phyloP scores from a whole-genome alignment of 2,888 invertebrate genomes.

The Acanthosepion esculentum region DNA sequence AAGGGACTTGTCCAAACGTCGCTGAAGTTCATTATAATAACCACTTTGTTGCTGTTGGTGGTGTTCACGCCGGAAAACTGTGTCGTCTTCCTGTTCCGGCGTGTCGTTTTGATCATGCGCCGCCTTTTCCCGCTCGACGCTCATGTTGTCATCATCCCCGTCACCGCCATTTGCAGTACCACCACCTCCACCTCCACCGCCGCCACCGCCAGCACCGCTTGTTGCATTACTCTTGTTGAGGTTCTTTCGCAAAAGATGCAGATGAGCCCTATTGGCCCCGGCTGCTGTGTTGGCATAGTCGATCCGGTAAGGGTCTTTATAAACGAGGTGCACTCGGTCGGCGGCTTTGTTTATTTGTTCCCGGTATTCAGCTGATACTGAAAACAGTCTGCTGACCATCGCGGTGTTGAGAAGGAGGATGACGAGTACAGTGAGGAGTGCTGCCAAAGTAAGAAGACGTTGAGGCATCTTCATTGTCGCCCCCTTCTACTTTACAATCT shows the following conservation, averaged over 20 bases:
- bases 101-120: slow-evolving; percentile 39
- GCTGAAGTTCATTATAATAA: no score
- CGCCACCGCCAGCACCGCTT: neutral
- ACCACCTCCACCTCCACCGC: slow-evolving; percentile 25
- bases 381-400: slow-evolving; percentile 25
- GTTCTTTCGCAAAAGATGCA: slow-evolving; percentile 46
- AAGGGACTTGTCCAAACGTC: neutral
- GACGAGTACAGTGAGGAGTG: neutral
- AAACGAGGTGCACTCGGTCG: neutral
- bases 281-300: slow-evolving; percentile 33
- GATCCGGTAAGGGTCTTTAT: neutral
- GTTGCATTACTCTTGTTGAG: slow-evolving; percentile 49
- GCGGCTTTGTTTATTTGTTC: neutral
- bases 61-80: neutral
- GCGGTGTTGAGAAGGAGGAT: neutral
- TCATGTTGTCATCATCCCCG: neutral
- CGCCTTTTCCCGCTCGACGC: neutral
- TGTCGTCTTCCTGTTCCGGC: slow-evolving; percentile 35
- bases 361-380: neutral
- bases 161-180: neutral
- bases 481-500: neutral
- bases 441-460: slow-evolving; percentile 39
- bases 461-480: slow-evolving; percentile 39
- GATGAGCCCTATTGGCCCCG: slow-evolving; percentile 48
- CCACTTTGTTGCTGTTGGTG: neutral